phyloP scores from a whole-genome alignment of 2,797 vertebrate genomes.

The Rhabdophis nuchalis region DNA sequence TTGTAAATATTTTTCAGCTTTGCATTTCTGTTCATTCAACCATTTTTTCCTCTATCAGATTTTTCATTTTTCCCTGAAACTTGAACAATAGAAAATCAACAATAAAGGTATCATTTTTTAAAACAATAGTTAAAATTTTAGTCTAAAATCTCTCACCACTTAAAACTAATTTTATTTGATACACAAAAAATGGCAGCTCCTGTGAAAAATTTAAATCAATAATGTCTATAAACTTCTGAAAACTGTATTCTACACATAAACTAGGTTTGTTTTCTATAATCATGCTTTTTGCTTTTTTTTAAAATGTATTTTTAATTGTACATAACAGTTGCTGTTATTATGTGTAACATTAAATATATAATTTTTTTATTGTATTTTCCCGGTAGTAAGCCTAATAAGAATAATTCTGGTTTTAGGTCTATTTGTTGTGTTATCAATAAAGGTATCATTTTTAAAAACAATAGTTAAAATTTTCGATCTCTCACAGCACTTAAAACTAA shows the following conservation, averaged over 20 bases:
- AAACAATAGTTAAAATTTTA: neutral
- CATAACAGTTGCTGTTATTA: no score
- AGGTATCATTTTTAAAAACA: neutral
- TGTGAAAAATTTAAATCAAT: neutral
- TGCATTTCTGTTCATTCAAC: neutral
- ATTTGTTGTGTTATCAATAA: no score
- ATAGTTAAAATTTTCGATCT: no score
- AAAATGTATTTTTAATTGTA: no score
- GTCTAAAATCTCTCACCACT: neutral
- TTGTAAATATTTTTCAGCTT: neutral
- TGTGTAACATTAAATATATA: no score
- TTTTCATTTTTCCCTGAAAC: neutral
- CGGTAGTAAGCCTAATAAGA: no score
- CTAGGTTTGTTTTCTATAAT: neutral
- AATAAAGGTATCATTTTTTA: neutral
- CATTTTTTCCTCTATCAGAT: neutral
- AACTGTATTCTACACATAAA: neutral
- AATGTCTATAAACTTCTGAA: neutral
- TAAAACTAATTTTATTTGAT: neutral
- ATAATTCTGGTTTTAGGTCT: no score
- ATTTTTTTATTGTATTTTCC: no score
- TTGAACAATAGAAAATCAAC: neutral
- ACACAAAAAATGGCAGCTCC: neutral
- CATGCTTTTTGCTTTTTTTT: neutral
- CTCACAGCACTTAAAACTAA: neutral